Percentiles rank a stretch among this genome's conserved stretches.
Conservation (phyloP, 2,888 invertebrate species). For the Pteria penguin region DNA sequence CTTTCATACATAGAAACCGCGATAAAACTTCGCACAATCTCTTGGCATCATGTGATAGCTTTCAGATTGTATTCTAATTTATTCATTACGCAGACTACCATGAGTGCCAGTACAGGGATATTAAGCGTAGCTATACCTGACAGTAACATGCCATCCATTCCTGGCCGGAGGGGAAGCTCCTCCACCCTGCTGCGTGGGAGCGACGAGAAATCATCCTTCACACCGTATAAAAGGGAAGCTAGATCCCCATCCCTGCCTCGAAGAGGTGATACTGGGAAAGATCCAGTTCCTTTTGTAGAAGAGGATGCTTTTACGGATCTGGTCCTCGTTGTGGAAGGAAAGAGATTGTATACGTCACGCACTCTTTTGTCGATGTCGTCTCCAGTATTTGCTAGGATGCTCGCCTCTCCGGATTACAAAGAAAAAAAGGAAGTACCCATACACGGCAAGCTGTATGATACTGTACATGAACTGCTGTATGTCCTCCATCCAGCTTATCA, state of each 20-base stretch:
- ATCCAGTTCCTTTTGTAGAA: constrained; percentile 35
- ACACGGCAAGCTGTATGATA: constrained; percentile 31
- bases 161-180: not conserved
- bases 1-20: too few species aligned
- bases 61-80: too few species aligned
- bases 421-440: constrained; percentile 34
- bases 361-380: constrained; percentile 41
- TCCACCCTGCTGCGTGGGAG: not conserved
- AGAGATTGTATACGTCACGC: constrained; percentile 29
- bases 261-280: not conserved
- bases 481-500: constrained; percentile 42
- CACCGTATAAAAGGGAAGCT: not conserved
- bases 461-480: constrained; percentile 33
- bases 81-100: too few species aligned
- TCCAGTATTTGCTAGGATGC: constrained; percentile 37
- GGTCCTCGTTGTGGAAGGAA: constrained; percentile 36
- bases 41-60: too few species aligned
- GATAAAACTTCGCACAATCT: too few species aligned
- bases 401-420: constrained; percentile 26
- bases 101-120: not conserved
- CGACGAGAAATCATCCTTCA: not conserved
- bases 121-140: not conserved
- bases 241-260: not conserved
- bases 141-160: not conserved
- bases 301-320: constrained; percentile 38